Evolutionary conservation across 2,888 invertebrate genomes (phyloP).

Genomic region (Coenonympha arcania): DNA sequence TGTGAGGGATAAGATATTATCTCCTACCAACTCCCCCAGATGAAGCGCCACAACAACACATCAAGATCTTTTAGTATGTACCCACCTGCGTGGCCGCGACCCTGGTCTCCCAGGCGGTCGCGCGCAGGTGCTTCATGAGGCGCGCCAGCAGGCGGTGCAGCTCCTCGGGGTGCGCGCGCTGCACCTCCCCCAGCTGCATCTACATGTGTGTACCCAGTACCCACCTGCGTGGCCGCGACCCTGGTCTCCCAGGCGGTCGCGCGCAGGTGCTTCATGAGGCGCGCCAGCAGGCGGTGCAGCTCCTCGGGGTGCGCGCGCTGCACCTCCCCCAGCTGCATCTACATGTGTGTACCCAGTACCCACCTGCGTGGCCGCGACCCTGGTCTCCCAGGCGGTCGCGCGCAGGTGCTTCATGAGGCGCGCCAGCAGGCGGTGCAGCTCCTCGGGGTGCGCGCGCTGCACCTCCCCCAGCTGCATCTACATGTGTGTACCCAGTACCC

Average conservation of each 20-base stretch:
- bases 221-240: conserved; percentile 92
- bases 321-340: too few relatives aligned
- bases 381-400: too few relatives aligned
- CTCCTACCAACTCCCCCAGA: not conserved
- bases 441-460: too few relatives aligned
- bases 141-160: conserved; percentile 87
- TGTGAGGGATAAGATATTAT: not conserved
- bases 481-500: too few relatives aligned
- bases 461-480: too few relatives aligned
- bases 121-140: conserved; percentile 84
- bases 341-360: too few relatives aligned
- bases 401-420: too few relatives aligned
- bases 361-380: too few relatives aligned
- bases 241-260: conserved; percentile 94
- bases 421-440: too few relatives aligned
- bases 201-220: too few relatives aligned
- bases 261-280: conserved; percentile 93
- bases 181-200: conserved; percentile 96
- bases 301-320: too few relatives aligned
- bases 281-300: conserved; percentile 86
- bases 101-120: conserved; percentile 93
- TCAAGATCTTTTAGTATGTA: not conserved
- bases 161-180: conserved; percentile 94
- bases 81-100: conserved; percentile 87
- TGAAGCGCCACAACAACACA: not conserved